Conservation (phyloP, 1,140 invertebrate species). For the Heterodera carotae region DNA sequence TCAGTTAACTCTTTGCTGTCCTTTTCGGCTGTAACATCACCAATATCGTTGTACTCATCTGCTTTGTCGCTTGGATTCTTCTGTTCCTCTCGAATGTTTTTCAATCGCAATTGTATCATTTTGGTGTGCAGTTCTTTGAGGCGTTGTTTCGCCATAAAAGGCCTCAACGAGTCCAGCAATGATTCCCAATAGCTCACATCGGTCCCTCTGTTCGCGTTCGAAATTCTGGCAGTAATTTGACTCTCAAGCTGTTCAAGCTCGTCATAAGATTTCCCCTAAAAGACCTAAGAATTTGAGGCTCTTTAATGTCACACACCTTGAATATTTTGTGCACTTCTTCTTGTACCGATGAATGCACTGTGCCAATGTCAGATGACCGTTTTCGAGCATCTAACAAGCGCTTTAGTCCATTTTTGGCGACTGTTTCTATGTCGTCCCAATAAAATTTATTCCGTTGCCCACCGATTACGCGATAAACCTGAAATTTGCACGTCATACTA, state of each 20-base stretch:
- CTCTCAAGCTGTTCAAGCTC: constrained; percentile 71
- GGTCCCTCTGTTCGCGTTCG: constrained; percentile 80
- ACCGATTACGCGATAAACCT: constrained; percentile 69
- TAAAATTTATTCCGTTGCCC: constrained; percentile 84
- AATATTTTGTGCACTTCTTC: constrained; percentile 86
- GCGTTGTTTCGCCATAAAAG: constrained; percentile 88
- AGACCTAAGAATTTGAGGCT: too few species aligned
- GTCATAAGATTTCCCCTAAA: constrained; percentile 78
- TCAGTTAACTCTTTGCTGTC: constrained; percentile 23
- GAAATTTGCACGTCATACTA: too few species aligned
- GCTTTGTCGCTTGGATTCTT: constrained; percentile 24
- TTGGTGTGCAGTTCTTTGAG: constrained; percentile 88
- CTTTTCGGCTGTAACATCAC: constrained; percentile 11
- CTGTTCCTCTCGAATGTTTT: constrained; percentile 81
- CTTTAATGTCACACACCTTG: too few species aligned
- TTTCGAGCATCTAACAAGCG: constrained; percentile 75
- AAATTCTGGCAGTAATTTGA: constrained; percentile 86
- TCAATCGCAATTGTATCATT: constrained; percentile 83
- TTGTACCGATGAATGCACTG: constrained; percentile 88
- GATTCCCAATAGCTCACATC: constrained; percentile 97
- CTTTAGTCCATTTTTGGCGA: constrained; percentile 89
- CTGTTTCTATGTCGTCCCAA: constrained; percentile 94
- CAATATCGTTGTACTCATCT: constrained; percentile 27
- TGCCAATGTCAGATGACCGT: constrained; percentile 70
- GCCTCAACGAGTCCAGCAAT: constrained; percentile 85